phyloP scores from a whole-genome alignment of 2,888 invertebrate genomes.

The Trichogramma evanescens region DNA sequence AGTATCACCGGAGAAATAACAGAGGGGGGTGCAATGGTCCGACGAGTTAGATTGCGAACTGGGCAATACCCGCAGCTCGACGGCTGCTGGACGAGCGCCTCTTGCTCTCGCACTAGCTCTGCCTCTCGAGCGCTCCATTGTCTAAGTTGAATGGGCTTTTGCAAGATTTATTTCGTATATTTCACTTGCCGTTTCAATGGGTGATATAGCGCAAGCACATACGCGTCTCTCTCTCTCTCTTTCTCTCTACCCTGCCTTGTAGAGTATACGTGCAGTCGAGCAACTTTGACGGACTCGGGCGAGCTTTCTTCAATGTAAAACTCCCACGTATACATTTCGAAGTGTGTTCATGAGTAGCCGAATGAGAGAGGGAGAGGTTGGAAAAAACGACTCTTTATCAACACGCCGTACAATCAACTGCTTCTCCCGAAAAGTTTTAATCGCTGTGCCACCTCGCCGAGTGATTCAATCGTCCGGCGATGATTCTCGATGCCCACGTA shows the following conservation, averaged over 20 bases:
- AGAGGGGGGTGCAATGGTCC: conserved; percentile 9
- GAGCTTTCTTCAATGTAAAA: conserved; percentile 18
- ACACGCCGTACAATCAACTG: too few species aligned
- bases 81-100: not conserved
- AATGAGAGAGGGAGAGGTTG: too few species aligned
- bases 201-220: conserved; percentile 40
- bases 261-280: conserved; percentile 10
- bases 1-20: not conserved
- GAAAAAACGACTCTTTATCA: too few species aligned
- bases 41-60: conserved; percentile 1
- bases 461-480: too few species aligned
- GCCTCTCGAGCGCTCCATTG: conserved; percentile 41
- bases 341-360: too few species aligned
- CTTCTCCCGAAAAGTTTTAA: too few species aligned
- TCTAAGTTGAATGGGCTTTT: conserved; percentile 46
- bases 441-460: too few species aligned
- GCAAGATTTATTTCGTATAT: conserved; percentile 50
- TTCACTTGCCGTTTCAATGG: conserved; percentile 48
- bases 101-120: conserved; percentile 8
- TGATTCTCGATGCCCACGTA: too few species aligned
- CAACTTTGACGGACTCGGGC: conserved; percentile 24
- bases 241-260: not conserved
- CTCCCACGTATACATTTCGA: too few species aligned
- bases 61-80: conserved; percentile 9
- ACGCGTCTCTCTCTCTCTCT: conserved; percentile 28